Evolutionary conservation across 2,797 vertebrate genomes (phyloP), one percentile per base, ranked within the genome.

Genomic region (Rhynchonycteris naso): DNA sequence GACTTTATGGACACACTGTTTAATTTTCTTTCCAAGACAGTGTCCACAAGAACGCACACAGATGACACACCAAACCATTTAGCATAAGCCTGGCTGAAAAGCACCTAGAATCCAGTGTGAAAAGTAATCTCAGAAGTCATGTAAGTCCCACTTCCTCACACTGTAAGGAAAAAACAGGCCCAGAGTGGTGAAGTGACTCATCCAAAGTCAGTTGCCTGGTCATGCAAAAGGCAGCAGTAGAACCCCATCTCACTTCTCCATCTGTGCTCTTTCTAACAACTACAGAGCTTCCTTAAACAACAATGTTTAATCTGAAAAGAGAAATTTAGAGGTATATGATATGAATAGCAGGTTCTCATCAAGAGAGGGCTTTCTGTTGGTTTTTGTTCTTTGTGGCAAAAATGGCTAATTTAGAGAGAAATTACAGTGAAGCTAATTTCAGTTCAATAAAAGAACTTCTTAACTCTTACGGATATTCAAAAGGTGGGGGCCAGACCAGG

Each of bases 11-110:
- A n/a, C n/a, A n/a, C n/a, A n/a, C n/a, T n/a, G n/a, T 79, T 89
- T 90, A 88, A 50, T 89, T 91, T 91, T 92, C 69, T 83, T 90
- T 58, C 72, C 26, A 80, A 91, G 63, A 91, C 54, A 94, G 43
- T 91, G 83, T 86, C 95, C 93, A 86, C 88, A 69, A 95, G 84
- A 95, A 38, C 75, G 79, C 86, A 93, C 69, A 54, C 58, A 95
- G 65, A 88, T 92, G 87, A 72, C 52, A 91, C 88, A 80, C 16
- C 56, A 88, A 88, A 56, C n/a, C 61, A 68, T 58, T 90, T 76
- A 79, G 47, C 83, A 92, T 26, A 74, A 30, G n/a, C n/a, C 58
- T 74, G 81, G 15, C 58, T 43, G 22, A 92, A 94, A 61, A 89
- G 78, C 79, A 88, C 47, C 59, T 54, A 89, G 83, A 78, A 65